Conservation (phyloP, 2,797 vertebrate genomes). For the Eurystomus glaucurus region DNA sequence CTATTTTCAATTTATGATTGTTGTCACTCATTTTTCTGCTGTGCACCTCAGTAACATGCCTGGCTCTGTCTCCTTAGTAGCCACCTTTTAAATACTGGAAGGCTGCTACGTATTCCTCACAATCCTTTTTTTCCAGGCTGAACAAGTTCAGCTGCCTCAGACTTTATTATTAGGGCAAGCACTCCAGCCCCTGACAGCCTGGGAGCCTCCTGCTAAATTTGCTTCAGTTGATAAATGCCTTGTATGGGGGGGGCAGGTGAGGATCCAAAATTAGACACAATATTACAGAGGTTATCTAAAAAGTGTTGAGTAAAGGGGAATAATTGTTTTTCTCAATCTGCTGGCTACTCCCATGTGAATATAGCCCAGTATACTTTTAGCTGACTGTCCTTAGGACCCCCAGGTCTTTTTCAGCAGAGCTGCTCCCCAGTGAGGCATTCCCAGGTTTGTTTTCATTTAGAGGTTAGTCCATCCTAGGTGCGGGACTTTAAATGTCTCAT, state of each 20-base stretch:
- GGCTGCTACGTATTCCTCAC: neutral
- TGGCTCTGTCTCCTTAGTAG: neutral
- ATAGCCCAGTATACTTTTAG: neutral
- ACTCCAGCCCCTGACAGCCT: neutral
- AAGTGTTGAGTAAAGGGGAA: neutral
- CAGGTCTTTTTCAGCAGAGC: neutral
- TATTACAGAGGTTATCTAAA: neutral
- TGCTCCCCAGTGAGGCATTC: neutral
- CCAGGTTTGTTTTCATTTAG: neutral
- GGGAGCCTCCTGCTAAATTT: neutral
- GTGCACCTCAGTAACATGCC: neutral
- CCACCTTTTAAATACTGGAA: neutral
- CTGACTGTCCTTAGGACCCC: neutral
- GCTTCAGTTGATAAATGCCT: neutral
- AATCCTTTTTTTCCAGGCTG: neutral
- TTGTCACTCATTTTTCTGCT: neutral
- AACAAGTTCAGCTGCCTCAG: neutral
- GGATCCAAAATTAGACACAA: neutral
- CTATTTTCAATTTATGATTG: neutral
- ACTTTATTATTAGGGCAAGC: neutral
- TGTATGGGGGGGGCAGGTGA: fast-evolving
- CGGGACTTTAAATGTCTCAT: neutral
- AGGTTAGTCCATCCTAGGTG: neutral
- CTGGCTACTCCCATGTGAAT: neutral
- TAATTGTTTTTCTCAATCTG: neutral